Percentiles rank a stretch among this genome's conserved stretches.
Evolutionary conservation across 2,113 vertebrate genomes (phyloP).

Genomic region (Condylura cristata): DNA sequence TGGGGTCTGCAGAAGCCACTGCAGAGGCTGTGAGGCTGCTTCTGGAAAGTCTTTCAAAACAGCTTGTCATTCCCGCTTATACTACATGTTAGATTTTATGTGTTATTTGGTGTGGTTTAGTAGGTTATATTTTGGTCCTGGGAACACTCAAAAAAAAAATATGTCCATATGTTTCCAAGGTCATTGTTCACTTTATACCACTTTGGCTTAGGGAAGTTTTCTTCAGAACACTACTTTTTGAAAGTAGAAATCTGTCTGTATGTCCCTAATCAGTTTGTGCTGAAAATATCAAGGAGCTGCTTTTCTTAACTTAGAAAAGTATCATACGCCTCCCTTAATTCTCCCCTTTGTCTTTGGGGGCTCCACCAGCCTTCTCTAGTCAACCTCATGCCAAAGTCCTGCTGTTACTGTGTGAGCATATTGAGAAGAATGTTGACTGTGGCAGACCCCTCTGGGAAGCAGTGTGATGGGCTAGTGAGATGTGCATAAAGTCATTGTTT

Average conservation of each 20-base stretch:
- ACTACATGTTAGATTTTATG: too few relatives aligned
- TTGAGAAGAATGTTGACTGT: not conserved
- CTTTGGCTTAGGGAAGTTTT: not conserved
- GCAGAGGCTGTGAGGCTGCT: too few relatives aligned
- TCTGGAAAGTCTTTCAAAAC: too few relatives aligned
- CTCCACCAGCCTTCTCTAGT: not conserved
- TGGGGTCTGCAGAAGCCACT: too few relatives aligned
- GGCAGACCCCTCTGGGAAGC: not conserved
- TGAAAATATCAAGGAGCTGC: not conserved
- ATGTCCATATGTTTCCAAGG: too few relatives aligned
- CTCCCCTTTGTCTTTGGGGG: not conserved
- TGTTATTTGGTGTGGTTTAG: too few relatives aligned
- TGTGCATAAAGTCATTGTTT: not conserved
- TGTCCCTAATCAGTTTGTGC: not conserved
- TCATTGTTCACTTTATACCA: not conserved
- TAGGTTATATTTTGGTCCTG: too few relatives aligned
- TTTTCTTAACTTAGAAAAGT: not conserved
- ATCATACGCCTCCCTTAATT: not conserved
- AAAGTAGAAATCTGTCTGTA: not conserved
- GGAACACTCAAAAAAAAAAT: too few relatives aligned
- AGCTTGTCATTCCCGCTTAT: too few relatives aligned
- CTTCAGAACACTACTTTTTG: too few relatives aligned
- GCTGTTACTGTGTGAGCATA: not conserved
- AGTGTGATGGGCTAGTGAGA: not conserved
- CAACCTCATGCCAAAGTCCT: not conserved